Percentiles rank a stretch among this genome's conserved stretches.
These are phyloP conservation scores for Ifrita kowaldi DNA, from an alignment of 2,113 vertebrate species.

Conservation along the genomic window DNA sequence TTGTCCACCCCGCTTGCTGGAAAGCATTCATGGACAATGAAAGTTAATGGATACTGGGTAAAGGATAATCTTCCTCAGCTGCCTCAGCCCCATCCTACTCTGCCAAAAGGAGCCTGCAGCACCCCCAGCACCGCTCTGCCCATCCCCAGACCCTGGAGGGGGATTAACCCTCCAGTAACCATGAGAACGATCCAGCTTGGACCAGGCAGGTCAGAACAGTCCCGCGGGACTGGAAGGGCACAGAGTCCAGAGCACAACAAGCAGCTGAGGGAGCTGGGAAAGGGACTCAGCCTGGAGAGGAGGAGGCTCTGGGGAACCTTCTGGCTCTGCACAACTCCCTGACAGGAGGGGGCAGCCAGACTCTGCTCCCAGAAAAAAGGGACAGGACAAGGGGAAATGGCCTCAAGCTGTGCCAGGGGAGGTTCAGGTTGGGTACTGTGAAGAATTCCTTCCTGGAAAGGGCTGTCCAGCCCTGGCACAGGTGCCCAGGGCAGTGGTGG, in stretches of 20 bases:
- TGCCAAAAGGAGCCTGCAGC: not conserved
- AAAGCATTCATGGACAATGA: not conserved
- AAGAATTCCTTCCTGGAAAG: not conserved
- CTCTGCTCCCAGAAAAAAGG: not conserved
- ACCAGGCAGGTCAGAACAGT: not conserved
- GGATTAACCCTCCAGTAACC: not conserved
- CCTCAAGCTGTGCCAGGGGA: not conserved
- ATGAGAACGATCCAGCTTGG: not conserved
- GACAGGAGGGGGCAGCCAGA: not conserved
- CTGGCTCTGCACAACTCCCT: not conserved
- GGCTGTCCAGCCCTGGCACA: not conserved
- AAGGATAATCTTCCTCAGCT: not conserved
- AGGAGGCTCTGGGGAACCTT: not conserved
- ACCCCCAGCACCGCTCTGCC: not conserved
- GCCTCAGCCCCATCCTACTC: not conserved
- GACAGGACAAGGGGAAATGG: not conserved
- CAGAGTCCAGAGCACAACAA: not conserved
- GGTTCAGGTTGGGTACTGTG: rapidly evolving
- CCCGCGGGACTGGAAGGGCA: not conserved
- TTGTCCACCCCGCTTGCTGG: not conserved
- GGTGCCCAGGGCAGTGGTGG: not conserved
- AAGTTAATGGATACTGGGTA: not conserved
- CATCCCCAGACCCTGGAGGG: not conserved
- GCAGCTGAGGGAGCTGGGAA: not conserved
- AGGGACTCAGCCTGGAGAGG: not conserved